Evolutionary conservation across 1,140 invertebrate genomes (phyloP).

Genomic region (Lordiphosa clarofinis): DNA sequence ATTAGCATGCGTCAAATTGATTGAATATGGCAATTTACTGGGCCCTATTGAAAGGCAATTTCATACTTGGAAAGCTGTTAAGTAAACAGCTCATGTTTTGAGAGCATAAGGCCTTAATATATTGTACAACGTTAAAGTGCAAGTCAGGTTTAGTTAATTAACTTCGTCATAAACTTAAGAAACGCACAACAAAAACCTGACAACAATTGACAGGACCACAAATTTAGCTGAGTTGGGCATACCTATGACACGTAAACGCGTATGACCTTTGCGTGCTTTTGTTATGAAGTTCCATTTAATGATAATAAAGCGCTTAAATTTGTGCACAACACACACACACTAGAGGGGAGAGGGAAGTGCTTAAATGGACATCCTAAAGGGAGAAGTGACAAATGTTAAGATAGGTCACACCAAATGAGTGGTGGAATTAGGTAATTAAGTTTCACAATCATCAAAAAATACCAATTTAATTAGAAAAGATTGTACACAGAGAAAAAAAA

Average conservation of each 20-base stretch:
- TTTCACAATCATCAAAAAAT: no score
- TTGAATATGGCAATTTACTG: no score
- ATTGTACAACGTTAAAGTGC: no score
- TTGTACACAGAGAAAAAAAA: no score
- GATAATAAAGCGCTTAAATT: conserved; percentile 6
- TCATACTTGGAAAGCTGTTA: no score
- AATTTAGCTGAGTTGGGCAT: not conserved
- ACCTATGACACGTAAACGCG: no score
- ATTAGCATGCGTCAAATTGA: not conserved
- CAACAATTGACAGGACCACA: not conserved
- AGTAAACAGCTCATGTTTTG: no score
- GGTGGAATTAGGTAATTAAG: no score
- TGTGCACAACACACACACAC: not conserved
- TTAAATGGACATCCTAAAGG: conserved; percentile 7
- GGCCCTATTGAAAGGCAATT: not conserved
- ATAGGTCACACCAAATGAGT: conserved; percentile 2
- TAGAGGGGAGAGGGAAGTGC: not conserved
- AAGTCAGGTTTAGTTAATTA: no score
- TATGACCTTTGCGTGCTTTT: conserved; percentile 12
- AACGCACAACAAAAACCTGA: not conserved
- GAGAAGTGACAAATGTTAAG: conserved; percentile 6
- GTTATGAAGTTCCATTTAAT: conserved; percentile 7
- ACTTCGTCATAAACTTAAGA: no score
- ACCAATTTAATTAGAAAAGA: no score
- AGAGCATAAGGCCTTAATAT: no score